Evolutionary conservation across 2,888 invertebrate genomes (phyloP).

Genomic region (Drosophila helvetica): DNA sequence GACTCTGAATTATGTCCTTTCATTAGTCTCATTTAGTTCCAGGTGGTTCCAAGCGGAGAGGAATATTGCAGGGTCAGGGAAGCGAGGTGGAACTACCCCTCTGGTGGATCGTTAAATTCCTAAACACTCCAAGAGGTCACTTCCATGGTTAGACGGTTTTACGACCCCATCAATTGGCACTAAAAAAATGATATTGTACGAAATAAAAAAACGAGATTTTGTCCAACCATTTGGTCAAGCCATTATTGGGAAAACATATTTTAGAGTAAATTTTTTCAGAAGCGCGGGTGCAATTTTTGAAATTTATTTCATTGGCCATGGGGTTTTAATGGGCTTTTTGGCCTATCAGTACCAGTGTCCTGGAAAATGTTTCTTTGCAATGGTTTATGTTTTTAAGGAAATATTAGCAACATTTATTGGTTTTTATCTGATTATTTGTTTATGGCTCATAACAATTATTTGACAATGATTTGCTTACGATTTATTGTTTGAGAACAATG

Average conservation of each 20-base stretch:
- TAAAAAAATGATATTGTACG: slow-evolving; percentile 26
- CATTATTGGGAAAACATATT: slow-evolving; percentile 16
- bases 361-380: slow-evolving; percentile 3
- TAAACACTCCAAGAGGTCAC: slow-evolving; percentile 26
- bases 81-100: background rate
- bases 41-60: background rate
- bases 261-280: slow-evolving; percentile 15
- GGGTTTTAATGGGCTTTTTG: slow-evolving; percentile 18
- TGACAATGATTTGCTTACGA: background rate
- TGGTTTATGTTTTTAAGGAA: slow-evolving; percentile 1
- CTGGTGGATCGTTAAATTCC: slow-evolving; percentile 29
- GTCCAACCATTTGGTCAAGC: too few relatives aligned
- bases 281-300: slow-evolving; percentile 2
- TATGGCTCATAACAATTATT: slow-evolving; percentile 9
- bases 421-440: slow-evolving; percentile 1
- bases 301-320: slow-evolving; percentile 26
- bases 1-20: slow-evolving; percentile 41
- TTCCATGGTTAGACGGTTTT: slow-evolving; percentile 28
- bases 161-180: slow-evolving; percentile 44
- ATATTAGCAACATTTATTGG: slow-evolving; percentile 1
- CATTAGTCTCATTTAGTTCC: slow-evolving; percentile 43
- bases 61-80: too few relatives aligned
- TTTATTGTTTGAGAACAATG: too few relatives aligned
- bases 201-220: slow-evolving; percentile 21
- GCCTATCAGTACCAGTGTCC: background rate